Conservation (phyloP, 2,113 vertebrate species). For the Mastomys natalensis region DNA sequence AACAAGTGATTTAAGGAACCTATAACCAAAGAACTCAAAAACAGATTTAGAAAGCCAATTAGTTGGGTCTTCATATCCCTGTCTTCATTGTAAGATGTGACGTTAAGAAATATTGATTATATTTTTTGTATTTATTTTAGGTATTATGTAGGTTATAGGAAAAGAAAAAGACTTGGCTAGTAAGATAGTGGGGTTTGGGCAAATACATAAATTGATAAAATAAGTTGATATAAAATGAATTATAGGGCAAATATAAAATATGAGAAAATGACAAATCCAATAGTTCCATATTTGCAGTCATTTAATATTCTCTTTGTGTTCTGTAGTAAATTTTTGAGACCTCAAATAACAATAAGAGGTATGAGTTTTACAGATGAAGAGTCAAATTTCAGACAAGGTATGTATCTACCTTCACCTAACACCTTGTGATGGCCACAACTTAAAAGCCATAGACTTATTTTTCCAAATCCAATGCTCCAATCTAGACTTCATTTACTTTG, state of each 20-base stretch:
- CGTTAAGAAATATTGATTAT: background rate
- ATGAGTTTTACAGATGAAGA: background rate
- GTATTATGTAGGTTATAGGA: background rate
- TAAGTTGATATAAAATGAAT: background rate
- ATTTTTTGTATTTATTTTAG: background rate
- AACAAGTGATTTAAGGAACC: background rate
- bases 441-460: background rate
- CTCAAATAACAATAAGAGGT: background rate
- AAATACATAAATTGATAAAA: background rate
- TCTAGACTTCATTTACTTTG: background rate
- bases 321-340: background rate
- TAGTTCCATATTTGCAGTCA: background rate
- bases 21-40: background rate
- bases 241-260: background rate
- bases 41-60: background rate
- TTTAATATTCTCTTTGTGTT: background rate
- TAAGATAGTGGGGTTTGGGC: background rate
- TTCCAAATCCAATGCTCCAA: background rate
- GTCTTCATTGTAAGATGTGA: background rate
- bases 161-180: background rate
- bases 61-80: background rate
- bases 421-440: background rate
- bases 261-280: background rate
- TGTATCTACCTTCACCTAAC: background rate
- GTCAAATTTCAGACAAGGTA: background rate